Percentiles rank a stretch among this genome's conserved stretches.
These are phyloP conservation scores for Montipora efflorescens DNA, from an alignment of 64 coral and sea anemone genomes.

Conservation along the genomic window DNA sequence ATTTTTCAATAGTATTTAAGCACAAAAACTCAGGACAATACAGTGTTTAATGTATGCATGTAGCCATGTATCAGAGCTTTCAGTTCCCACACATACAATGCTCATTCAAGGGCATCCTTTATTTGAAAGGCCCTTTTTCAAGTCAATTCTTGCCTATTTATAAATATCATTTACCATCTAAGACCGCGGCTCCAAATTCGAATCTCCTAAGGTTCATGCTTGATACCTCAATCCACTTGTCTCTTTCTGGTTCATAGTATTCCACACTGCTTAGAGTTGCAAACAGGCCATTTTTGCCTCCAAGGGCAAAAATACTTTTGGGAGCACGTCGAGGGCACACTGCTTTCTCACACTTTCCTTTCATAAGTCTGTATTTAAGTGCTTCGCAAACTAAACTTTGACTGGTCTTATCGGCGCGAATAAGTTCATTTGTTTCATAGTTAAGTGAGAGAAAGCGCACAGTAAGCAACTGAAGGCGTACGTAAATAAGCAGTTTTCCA, in stretches of 20 bases:
- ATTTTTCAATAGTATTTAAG: no score
- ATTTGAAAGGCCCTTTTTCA: no score
- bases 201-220: slow-evolving; percentile 89
- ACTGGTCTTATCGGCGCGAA: slow-evolving; percentile 80
- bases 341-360: slow-evolving; percentile 62
- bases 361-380: slow-evolving; percentile 75
- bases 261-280: slow-evolving; percentile 93
- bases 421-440: slow-evolving; percentile 81
- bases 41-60: no score
- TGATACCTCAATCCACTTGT: slow-evolving; percentile 78
- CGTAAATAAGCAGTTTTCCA: slow-evolving; percentile 69
- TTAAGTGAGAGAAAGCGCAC: slow-evolving; percentile 73
- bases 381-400: slow-evolving; percentile 77
- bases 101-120: no score
- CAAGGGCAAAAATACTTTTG: slow-evolving; percentile 85
- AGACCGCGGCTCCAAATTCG: slow-evolving; percentile 91
- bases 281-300: slow-evolving; percentile 95
- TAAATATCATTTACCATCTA: slow-evolving; percentile 67
- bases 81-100: no score
- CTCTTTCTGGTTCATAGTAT: slow-evolving; percentile 76
- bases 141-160: neutral
- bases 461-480: slow-evolving; percentile 77
- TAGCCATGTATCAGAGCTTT: no score
- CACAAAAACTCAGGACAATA: no score
- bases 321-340: slow-evolving; percentile 63